Conservation (phyloP, 2,888 invertebrate genomes). For the Catocala nupta region DNA sequence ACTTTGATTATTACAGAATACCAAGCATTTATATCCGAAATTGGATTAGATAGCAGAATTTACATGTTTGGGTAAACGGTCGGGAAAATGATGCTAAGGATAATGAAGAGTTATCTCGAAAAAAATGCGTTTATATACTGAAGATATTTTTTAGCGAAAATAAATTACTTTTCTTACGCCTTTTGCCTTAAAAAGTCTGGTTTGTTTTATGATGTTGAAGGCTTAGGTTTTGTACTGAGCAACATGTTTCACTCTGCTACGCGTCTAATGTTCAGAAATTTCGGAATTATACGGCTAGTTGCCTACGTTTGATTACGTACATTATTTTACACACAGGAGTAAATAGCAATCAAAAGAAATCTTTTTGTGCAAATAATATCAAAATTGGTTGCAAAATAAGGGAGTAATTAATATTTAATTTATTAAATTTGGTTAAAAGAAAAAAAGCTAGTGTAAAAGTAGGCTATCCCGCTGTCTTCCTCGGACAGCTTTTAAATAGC, state of each 20-base stretch:
- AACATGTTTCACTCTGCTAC: not conserved
- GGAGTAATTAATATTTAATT: no score
- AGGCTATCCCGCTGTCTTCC: no score
- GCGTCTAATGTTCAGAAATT: no score
- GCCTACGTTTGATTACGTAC: no score
- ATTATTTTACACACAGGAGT: no score
- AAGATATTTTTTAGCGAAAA: conserved; percentile 25
- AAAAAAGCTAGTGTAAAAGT: no score
- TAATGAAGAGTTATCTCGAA: conserved; percentile 19
- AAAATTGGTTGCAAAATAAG: no score
- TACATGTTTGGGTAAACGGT: conserved; percentile 27
- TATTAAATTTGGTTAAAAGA: no score
- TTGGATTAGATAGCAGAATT: conserved; percentile 34
- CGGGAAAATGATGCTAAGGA: conserved; percentile 18
- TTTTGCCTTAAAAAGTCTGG: conserved; percentile 4
- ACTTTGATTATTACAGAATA: conserved; percentile 33
- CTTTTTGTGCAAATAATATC: no score
- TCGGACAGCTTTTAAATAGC: no score
- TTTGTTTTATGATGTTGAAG: conserved; percentile 18
- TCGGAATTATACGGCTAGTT: no score
- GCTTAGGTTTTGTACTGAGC: not conserved
- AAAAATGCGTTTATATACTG: conserved; percentile 17
- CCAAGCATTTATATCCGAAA: conserved; percentile 19
- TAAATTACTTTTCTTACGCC: conserved; percentile 33
- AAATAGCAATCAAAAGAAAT: no score